phyloP scores from a whole-genome alignment of 2,888 invertebrate genomes.

The Molorchus minor region DNA sequence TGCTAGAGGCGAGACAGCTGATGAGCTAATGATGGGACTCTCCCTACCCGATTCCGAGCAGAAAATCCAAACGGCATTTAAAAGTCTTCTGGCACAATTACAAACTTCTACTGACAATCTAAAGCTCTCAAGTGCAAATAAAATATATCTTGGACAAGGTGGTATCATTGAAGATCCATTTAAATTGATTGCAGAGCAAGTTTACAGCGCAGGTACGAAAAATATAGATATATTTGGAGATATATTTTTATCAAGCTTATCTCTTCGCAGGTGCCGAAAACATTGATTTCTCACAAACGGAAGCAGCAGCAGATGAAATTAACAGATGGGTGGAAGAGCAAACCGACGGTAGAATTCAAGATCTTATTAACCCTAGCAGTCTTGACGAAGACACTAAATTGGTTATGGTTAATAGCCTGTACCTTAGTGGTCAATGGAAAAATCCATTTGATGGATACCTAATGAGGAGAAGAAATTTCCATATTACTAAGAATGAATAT shows the following conservation, averaged over 20 bases:
- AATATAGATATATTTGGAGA: slow-evolving; percentile 62
- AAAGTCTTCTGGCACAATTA: slow-evolving; percentile 41
- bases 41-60: slow-evolving; percentile 42
- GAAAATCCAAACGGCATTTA: slow-evolving; percentile 31
- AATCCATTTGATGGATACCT: slow-evolving; percentile 38
- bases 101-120: slow-evolving; percentile 36
- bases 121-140: slow-evolving; percentile 57
- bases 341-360: slow-evolving; percentile 54
- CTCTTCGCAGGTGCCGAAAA: slow-evolving; percentile 56
- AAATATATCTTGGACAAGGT: slow-evolving; percentile 70
- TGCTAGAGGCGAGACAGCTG: slow-evolving; percentile 52
- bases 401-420: slow-evolving; percentile 55
- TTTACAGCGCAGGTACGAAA: slow-evolving; percentile 63
- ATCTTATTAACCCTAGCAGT: slow-evolving; percentile 44
- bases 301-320: slow-evolving; percentile 46
- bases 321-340: slow-evolving; percentile 56
- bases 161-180: slow-evolving; percentile 67
- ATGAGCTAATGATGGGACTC: slow-evolving; percentile 46
- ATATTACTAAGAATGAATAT: slow-evolving; percentile 35
- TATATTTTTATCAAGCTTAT: not conserved
- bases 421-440: slow-evolving; percentile 54
- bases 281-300: slow-evolving; percentile 41
- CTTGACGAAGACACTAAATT: slow-evolving; percentile 45
- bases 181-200: slow-evolving; percentile 66
- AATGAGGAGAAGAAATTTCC: slow-evolving; percentile 46